Evolutionary conservation across 2,888 invertebrate species (phyloP).

Genomic region (Cantharis lateralis): DNA sequence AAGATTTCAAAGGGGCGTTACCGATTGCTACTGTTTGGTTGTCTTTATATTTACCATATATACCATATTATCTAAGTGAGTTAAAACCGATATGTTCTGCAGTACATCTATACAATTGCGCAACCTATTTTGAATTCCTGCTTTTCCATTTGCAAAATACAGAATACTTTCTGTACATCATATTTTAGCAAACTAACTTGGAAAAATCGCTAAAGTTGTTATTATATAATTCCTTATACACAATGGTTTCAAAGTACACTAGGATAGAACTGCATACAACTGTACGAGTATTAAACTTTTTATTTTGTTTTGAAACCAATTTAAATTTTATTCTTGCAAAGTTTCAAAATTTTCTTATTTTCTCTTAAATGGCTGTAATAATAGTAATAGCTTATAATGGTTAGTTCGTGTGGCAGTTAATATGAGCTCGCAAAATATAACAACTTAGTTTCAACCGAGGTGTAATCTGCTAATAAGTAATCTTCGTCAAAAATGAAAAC

Average conservation of each 20-base stretch:
- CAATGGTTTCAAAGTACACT: not conserved
- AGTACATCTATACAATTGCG: not conserved
- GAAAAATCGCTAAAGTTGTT: not conserved
- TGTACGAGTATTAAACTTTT: not conserved
- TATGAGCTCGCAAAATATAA: too few relatives aligned
- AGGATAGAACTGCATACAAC: not conserved
- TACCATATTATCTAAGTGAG: not conserved
- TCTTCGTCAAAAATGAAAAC: not conserved
- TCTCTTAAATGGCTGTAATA: too few relatives aligned
- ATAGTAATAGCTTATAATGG: too few relatives aligned
- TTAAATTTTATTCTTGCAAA: not conserved
- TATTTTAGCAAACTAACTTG: not conserved
- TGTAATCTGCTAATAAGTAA: not conserved
- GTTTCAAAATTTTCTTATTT: too few relatives aligned
- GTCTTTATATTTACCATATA: conserved; percentile 39
- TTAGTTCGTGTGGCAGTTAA: too few relatives aligned
- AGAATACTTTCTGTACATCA: not conserved
- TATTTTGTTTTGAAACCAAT: not conserved
- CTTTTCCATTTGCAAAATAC: not conserved
- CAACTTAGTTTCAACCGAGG: not conserved
- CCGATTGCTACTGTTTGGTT: conserved; percentile 39
- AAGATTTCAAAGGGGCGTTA: conserved; percentile 40
- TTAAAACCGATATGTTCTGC: not conserved
- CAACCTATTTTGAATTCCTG: not conserved
- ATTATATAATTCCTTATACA: not conserved